Conservation (phyloP, 2,113 vertebrate genomes). For the Callipepla californica region DNA sequence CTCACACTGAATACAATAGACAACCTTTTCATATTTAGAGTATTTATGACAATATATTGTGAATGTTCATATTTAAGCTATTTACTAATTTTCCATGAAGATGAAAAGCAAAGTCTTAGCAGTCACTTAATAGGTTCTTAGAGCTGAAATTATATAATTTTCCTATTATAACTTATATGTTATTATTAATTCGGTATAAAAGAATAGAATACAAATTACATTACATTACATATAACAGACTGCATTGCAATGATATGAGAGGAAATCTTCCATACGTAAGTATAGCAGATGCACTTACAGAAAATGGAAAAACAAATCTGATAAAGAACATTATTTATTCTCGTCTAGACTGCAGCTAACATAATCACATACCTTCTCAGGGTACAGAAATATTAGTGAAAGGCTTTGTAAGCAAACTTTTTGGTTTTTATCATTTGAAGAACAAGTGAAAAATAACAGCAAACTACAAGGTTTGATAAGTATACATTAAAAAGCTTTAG, state of each 20-base stretch:
- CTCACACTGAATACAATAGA: background rate
- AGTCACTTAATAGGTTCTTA: conserved; percentile 8
- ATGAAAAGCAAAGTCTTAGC: background rate
- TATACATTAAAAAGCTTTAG: background rate
- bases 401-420: background rate
- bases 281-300: background rate
- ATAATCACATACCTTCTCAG: background rate
- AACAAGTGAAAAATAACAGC: background rate
- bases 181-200: background rate
- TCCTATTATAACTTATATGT: background rate
- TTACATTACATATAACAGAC: conserved; percentile 16
- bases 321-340: background rate
- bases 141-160: conserved; percentile 21
- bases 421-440: background rate
- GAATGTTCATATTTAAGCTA: background rate
- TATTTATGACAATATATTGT: background rate
- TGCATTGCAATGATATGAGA: background rate
- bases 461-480: background rate
- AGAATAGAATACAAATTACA: conserved; percentile 25
- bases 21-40: background rate
- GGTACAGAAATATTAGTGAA: too few species aligned
- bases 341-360: background rate
- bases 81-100: background rate
- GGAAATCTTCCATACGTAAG: background rate
- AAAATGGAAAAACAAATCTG: conserved; percentile 16